Percentiles rank a stretch among this genome's conserved stretches.
Conservation (phyloP, 2,797 vertebrate species). For the Valencia hispanica region DNA sequence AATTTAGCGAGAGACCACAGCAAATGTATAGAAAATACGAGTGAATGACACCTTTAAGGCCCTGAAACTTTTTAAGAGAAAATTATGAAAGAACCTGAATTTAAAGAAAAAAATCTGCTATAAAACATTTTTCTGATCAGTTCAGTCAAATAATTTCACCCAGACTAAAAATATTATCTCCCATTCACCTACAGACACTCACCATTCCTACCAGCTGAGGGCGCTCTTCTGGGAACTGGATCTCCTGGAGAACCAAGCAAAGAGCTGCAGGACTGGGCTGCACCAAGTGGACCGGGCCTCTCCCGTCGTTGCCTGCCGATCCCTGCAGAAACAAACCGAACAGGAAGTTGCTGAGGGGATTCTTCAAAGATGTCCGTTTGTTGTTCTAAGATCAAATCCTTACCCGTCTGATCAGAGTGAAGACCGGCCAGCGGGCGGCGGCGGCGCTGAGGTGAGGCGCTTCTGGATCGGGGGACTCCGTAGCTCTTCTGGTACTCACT, state of each 20-base stretch:
- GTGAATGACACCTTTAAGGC: too few relatives aligned
- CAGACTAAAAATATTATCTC: not conserved
- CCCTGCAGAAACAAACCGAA: slow-evolving; percentile 32
- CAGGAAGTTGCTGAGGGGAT: not conserved
- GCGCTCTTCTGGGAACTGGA: not conserved
- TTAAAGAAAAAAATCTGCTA: too few relatives aligned
- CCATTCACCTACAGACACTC: not conserved
- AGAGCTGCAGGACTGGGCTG: slow-evolving; percentile 18
- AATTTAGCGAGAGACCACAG: too few relatives aligned
- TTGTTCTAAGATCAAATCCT: not conserved
- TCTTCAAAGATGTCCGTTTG: not conserved
- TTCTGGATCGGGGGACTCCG: slow-evolving; percentile 40
- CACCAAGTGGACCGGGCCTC: slow-evolving; percentile 5
- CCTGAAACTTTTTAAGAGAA: too few relatives aligned
- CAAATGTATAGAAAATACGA: too few relatives aligned
- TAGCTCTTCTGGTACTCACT: slow-evolving; percentile 68
- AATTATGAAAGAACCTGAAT: too few relatives aligned
- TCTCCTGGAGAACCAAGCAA: slow-evolving; percentile 23
- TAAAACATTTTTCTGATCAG: not conserved
- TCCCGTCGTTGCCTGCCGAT: slow-evolving; percentile 45
- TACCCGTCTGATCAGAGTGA: slow-evolving; percentile 51
- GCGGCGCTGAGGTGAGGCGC: slow-evolving; percentile 43
- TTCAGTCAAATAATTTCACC: not conserved
- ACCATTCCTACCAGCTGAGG: slow-evolving; percentile 42
- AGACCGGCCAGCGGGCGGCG: slow-evolving; percentile 28